Evolutionary conservation across 2,113 vertebrate genomes (phyloP).

Genomic region (Canis aureus): DNA sequence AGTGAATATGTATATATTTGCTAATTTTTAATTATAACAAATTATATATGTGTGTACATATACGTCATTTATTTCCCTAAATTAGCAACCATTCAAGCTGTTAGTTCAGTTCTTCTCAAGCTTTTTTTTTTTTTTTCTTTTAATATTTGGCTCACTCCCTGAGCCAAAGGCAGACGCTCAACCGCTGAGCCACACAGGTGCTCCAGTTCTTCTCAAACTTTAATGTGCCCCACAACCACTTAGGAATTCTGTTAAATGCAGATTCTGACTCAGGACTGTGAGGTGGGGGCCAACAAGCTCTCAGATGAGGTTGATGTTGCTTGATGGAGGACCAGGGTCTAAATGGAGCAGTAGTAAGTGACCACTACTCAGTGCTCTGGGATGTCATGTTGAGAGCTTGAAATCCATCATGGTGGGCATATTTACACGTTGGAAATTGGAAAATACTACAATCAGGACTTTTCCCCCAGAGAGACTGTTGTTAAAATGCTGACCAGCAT

Average conservation of each 20-base stretch:
- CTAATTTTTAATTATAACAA: not conserved
- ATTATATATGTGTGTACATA: not conserved
- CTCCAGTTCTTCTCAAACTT: not conserved
- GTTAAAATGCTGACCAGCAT: not conserved
- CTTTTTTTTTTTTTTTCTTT: not conserved
- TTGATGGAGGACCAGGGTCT: not conserved
- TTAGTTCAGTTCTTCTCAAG: not conserved
- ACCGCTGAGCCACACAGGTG: too few species aligned
- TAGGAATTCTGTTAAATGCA: not conserved
- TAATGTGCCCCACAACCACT: not conserved
- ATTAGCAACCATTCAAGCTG: not conserved
- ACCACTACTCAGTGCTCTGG: not conserved
- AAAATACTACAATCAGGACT: not conserved
- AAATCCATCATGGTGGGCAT: slow-evolving; percentile 20
- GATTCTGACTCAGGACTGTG: not conserved
- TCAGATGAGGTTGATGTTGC: not conserved
- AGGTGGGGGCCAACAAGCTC: not conserved
- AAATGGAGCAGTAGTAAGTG: not conserved
- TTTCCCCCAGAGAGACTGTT: not conserved
- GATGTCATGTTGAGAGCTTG: not conserved
- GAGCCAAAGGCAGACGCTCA: too few species aligned
- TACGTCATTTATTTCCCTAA: not conserved
- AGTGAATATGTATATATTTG: not conserved
- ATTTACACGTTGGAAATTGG: not conserved
- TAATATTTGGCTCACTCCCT: too few species aligned